phyloP scores from a whole-genome alignment of 2,113 vertebrate genomes.

The Actenoides hombroni region DNA sequence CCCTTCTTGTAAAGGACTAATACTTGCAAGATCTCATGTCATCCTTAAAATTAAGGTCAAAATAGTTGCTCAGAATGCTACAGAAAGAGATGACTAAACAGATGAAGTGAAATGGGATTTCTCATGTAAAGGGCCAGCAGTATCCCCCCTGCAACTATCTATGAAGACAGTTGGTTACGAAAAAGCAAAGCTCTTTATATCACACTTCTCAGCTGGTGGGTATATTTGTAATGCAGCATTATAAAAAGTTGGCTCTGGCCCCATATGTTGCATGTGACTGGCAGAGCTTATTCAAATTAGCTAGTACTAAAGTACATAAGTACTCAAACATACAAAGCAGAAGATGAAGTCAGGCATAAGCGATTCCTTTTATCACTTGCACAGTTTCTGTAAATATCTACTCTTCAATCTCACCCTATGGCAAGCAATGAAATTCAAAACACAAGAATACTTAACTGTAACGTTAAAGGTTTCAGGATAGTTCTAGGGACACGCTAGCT shows the following conservation, averaged over 20 bases:
- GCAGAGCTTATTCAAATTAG: constrained; percentile 61
- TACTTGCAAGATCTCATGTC: not conserved
- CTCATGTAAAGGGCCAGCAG: not conserved
- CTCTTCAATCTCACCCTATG: constrained; percentile 9
- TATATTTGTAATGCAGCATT: constrained; percentile 60
- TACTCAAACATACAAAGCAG: constrained; percentile 54
- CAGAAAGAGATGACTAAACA: not conserved
- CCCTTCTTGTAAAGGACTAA: not conserved
- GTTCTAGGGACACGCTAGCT: constrained; percentile 2
- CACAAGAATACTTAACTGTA: not conserved
- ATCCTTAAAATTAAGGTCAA: not conserved
- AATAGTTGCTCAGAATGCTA: not conserved
- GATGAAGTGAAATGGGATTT: not conserved
- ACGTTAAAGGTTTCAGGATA: constrained; percentile 1
- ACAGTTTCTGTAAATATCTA: constrained; percentile 33
- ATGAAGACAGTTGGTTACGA: constrained; percentile 44
- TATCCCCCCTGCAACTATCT: not conserved
- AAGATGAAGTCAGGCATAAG: constrained; percentile 54
- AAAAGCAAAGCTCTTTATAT: constrained; percentile 32
- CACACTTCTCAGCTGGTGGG: constrained; percentile 60
- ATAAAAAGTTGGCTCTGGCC: constrained; percentile 55
- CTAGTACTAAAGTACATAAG: constrained; percentile 44
- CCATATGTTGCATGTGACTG: constrained; percentile 57
- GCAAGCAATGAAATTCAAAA: constrained; percentile 26
- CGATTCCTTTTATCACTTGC: constrained; percentile 28